Conservation (phyloP, 2,888 invertebrate genomes). For the Ophion ventricosus region DNA sequence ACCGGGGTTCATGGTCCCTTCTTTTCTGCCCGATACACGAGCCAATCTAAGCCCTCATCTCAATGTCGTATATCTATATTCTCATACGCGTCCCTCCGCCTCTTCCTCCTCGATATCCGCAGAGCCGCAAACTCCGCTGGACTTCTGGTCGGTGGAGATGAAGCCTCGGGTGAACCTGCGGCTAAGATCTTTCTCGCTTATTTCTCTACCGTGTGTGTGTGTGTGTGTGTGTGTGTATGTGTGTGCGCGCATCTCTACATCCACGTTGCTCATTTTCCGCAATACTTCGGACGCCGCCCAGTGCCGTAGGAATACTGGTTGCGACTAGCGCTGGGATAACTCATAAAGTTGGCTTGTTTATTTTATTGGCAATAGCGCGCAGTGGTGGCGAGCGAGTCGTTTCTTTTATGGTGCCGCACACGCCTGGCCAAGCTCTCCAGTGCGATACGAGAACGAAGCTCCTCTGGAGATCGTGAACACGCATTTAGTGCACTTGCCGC, state of each 20-base stretch:
- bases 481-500: not conserved
- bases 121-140: slow-evolving; percentile 17
- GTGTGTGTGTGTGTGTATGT: no score
- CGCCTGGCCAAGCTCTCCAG: not conserved
- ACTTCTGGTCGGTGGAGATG: slow-evolving; percentile 32
- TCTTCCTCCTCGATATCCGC: slow-evolving; percentile 6
- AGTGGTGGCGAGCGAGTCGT: slow-evolving; percentile 20
- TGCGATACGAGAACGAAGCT: slow-evolving; percentile 3
- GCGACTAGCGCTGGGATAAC: slow-evolving; percentile 49
- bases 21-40: slow-evolving; percentile 43
- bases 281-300: slow-evolving; percentile 48
- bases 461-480: not conserved
- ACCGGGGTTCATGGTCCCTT: slow-evolving; percentile 57
- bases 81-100: slow-evolving; percentile 26
- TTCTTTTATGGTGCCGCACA: slow-evolving; percentile 43
- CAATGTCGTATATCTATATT: slow-evolving; percentile 51
- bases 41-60: slow-evolving; percentile 59
- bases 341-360: slow-evolving; percentile 68
- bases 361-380: slow-evolving; percentile 64
- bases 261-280: slow-evolving; percentile 36
- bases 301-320: slow-evolving; percentile 35
- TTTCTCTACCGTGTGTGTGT: slow-evolving; percentile 9
- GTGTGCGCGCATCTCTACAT: not conserved
- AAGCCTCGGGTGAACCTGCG: slow-evolving; percentile 42
- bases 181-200: slow-evolving; percentile 40